These are phyloP conservation scores for Selenia dentaria DNA, from an alignment of 2,888 invertebrate species.

Conservation along the genomic window DNA sequence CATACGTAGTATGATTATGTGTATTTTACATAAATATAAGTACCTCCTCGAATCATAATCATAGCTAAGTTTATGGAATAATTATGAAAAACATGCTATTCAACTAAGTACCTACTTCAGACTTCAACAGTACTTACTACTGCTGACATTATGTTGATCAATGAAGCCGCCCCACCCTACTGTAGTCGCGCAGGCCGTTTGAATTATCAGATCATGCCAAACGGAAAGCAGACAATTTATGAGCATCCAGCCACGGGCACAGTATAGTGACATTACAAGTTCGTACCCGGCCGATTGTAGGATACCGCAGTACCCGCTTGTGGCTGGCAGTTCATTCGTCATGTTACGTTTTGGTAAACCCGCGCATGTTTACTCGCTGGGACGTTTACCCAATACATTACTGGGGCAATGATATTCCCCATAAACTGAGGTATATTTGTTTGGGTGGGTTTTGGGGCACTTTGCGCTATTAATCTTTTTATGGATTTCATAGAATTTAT, in stretches of 20 bases:
- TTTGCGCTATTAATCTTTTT: conserved; percentile 24
- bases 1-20: too few species aligned
- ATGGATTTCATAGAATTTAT: conserved; percentile 17
- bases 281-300: conserved; percentile 1
- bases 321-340: conserved; percentile 39
- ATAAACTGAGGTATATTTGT: conserved; percentile 12
- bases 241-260: conserved; percentile 5
- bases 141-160: too few species aligned
- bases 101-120: too few species aligned
- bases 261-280: too few species aligned
- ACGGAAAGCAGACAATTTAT: conserved; percentile 24
- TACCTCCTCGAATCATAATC: too few species aligned
- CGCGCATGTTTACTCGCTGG: conserved; percentile 40
- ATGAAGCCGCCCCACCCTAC: not conserved
- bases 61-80: too few species aligned
- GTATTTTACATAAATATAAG: too few species aligned
- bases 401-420: conserved; percentile 7
- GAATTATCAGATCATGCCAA: conserved; percentile 30
- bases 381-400: conserved; percentile 41
- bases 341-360: conserved; percentile 31
- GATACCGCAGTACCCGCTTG: conserved; percentile 13
- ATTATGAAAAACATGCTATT: too few species aligned
- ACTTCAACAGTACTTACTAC: too few species aligned
- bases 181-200: conserved; percentile 9
- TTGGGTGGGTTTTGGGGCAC: conserved; percentile 17